Base-by-base conservation (phyloP, 2,113 vertebrate genomes). In the Ramphastos sulfuratus region DNA sequence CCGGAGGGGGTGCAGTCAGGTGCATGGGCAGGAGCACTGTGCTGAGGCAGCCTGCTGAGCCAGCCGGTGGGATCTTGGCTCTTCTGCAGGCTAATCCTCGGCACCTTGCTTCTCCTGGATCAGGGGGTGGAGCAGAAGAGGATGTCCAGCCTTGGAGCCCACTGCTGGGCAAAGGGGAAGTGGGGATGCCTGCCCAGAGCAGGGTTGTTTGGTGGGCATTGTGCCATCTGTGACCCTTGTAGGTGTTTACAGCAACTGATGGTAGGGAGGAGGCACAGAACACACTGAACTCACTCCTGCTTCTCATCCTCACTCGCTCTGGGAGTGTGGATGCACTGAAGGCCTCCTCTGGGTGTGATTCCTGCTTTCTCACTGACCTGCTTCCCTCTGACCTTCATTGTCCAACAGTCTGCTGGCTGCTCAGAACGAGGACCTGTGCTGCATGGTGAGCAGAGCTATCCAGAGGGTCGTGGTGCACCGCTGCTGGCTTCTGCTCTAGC, bases 251-350 rank as follows among this genome's bases (percentile, higher is more conserved):
- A 2, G 31, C 4, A 12, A 2, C 35, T 39, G 2, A 0, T 18
- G 59, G 37, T 8, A 27, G 69, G 72, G 56, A 11, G 20, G 37
- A 15, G 59, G 56, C 28, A 15, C 28, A 15, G 64, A 17, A 37
- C 17, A 44, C 42, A 1, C 15, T 18, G 6, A 8, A 20, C 55
- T 31, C 10, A 12, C 46, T 65, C 24, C 28, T 21, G 55, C 65
- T 31, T 4, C 37, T 5, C 20, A 7, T 24, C 48, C 5, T 0
- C 0, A 2, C 58, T 19, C 27, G 0, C 58, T 2, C 0, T 1
- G 9, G 83, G 12, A 14, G 67, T 3, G 3, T 10, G 56, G 25
- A 4, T 20, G 17, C 18, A 1, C 0, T 12, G 63, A 5, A 3
- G 27, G 44, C 3, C 79, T 66, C 33, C 42, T 52, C 18, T 17